These are phyloP conservation scores for Sitophilus oryzae DNA, from an alignment of 1,140 invertebrate species.

Conservation along the genomic window DNA sequence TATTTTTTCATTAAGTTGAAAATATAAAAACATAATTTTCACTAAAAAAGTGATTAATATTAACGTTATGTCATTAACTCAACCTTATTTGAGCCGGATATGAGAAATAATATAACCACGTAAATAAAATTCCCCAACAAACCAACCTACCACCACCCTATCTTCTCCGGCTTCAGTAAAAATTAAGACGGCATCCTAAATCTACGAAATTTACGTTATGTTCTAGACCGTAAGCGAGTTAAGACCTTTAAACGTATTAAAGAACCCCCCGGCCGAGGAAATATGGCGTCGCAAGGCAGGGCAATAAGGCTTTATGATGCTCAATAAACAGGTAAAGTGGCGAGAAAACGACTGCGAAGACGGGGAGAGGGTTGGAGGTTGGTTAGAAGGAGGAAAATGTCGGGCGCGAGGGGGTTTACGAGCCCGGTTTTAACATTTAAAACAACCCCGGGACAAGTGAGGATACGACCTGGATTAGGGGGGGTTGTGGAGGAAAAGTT, in stretches of 20 bases:
- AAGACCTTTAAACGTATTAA: background rate
- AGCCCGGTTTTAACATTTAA: background rate
- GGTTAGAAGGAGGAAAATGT: background rate
- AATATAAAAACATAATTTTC: too few species aligned
- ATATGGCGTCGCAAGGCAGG: constrained; percentile 8
- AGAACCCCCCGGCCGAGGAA: constrained; percentile 3
- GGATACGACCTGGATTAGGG: background rate
- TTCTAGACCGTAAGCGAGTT: background rate
- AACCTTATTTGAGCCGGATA: too few species aligned
- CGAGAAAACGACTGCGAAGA: constrained; percentile 6
- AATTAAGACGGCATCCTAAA: background rate
- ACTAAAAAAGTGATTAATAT: too few species aligned
- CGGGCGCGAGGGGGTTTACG: background rate
- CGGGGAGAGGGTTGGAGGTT: background rate
- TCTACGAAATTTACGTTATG: background rate
- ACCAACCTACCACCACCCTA: too few species aligned
- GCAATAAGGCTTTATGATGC: constrained; percentile 17
- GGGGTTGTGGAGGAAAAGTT: background rate
- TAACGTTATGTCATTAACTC: too few species aligned
- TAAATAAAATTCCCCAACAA: too few species aligned
- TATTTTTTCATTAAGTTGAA: too few species aligned
- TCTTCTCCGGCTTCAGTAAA: too few species aligned
- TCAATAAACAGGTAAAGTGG: constrained; percentile 20
- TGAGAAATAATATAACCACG: too few species aligned
- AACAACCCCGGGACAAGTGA: constrained; percentile 1